These are phyloP conservation scores for Coenonympha glycerion DNA, from an alignment of 2,888 invertebrate species.

Conservation along the genomic window DNA sequence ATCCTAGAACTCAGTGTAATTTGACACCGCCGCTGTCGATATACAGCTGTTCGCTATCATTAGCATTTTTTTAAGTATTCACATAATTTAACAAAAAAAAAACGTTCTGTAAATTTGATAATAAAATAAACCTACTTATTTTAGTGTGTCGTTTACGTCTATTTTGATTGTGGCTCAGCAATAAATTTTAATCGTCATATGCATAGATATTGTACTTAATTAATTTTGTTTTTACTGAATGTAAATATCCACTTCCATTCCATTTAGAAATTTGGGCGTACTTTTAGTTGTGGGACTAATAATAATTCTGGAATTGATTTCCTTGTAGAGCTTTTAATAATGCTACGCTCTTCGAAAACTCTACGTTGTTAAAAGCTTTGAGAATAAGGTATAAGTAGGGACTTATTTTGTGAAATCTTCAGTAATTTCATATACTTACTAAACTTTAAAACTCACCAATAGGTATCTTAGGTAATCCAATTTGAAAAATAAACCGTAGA, in stretches of 20 bases:
- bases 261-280: background rate
- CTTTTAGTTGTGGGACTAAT: no score
- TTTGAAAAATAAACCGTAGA: conserved; percentile 17
- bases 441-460: conserved; percentile 34
- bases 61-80: conserved; percentile 34
- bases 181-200: background rate
- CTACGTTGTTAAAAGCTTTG: no score
- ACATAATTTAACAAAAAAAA: background rate
- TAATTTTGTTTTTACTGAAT: background rate
- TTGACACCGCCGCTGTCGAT: conserved; percentile 12
- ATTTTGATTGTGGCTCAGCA: background rate
- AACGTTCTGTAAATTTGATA: background rate
- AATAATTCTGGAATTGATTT: no score
- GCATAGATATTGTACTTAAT: background rate
- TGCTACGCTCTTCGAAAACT: no score
- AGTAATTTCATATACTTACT: background rate
- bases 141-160: background rate
- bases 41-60: conserved; percentile 33
- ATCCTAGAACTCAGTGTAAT: conserved; percentile 43
- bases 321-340: no score
- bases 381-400: no score
- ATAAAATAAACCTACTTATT: background rate
- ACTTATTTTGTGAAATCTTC: no score
- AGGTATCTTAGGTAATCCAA: conserved; percentile 27
- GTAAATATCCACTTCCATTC: background rate